Percentiles rank a stretch among this genome's conserved stretches.
Evolutionary conservation across 2,888 invertebrate species (phyloP).

Genomic region (Phyllotreta striolata): DNA sequence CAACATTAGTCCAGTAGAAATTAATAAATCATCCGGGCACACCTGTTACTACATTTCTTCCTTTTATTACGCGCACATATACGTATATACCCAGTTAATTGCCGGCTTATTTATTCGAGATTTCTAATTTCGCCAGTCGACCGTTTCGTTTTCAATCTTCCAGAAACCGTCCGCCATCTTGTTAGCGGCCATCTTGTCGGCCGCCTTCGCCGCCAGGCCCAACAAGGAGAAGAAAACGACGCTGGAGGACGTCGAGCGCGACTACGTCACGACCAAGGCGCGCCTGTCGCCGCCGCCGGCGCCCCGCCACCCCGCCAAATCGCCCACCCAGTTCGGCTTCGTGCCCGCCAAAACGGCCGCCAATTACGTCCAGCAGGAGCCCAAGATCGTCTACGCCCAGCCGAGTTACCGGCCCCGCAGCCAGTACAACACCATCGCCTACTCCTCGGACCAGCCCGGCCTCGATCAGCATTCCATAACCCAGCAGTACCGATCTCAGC

Average conservation of each 20-base stretch:
- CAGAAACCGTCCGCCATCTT: too few species aligned
- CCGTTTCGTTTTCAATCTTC: too few species aligned
- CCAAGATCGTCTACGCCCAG: conserved; percentile 45
- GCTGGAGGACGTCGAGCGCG: conserved; percentile 78
- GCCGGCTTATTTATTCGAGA: too few species aligned
- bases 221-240: conserved; percentile 64
- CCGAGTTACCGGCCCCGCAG: conserved; percentile 36
- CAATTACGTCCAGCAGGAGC: conserved; percentile 49
- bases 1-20: conserved; percentile 27
- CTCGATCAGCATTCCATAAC: conserved; percentile 7
- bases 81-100: too few species aligned
- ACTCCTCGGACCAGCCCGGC: not conserved
- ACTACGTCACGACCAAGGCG: conserved; percentile 69
- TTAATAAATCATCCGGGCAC: conserved; percentile 34
- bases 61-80: conserved; percentile 14
- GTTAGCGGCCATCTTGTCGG: conserved; percentile 38
- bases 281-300: conserved; percentile 47
- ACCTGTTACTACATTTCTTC: conserved; percentile 29
- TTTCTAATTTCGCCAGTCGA: too few species aligned
- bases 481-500: not conserved
- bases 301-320: conserved; percentile 35
- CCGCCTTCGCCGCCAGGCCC: conserved; percentile 47
- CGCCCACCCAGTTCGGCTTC: conserved; percentile 53
- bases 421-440: conserved; percentile 7
- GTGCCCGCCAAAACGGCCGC: conserved; percentile 49